Evolutionary conservation across 2,888 invertebrate species (phyloP).

Genomic region (Oligia latruncula): DNA sequence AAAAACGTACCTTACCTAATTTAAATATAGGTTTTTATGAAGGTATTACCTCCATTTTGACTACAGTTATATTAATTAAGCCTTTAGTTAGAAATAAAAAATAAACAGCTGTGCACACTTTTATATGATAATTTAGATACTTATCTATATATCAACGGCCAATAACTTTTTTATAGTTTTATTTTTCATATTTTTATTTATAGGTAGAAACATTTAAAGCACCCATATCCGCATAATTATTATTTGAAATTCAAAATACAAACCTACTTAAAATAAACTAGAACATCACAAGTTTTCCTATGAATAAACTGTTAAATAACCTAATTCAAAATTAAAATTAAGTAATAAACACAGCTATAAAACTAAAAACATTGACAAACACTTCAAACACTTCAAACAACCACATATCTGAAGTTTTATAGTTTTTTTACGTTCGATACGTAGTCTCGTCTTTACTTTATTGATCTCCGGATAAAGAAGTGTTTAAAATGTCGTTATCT

Average conservation of each 20-base stretch:
- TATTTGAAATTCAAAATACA: not conserved
- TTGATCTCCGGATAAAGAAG: constrained; percentile 34
- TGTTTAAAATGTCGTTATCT: constrained; percentile 21
- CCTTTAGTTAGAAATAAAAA: not conserved
- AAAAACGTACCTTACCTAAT: not conserved
- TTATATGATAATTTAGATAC: not conserved
- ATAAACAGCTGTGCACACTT: not conserved
- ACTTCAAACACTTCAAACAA: constrained; percentile 31
- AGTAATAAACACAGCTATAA: constrained; percentile 41
- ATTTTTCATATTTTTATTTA: not conserved
- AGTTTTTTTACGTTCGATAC: constrained; percentile 18
- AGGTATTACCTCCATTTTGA: not conserved
- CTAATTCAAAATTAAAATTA: constrained; percentile 37
- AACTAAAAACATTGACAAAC: constrained; percentile 31
- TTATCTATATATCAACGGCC: not conserved
- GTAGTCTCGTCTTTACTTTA: constrained; percentile 38
- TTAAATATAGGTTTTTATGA: not conserved
- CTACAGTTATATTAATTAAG: not conserved
- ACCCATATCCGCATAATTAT: too few species aligned
- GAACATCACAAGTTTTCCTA: not conserved
- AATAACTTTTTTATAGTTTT: not conserved
- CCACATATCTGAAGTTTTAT: constrained; percentile 37
- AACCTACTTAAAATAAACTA: not conserved
- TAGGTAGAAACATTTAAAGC: not conserved
- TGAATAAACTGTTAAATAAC: not conserved